phyloP scores from a whole-genome alignment of 2,113 vertebrate species.

The Potamarius usumacintae region DNA sequence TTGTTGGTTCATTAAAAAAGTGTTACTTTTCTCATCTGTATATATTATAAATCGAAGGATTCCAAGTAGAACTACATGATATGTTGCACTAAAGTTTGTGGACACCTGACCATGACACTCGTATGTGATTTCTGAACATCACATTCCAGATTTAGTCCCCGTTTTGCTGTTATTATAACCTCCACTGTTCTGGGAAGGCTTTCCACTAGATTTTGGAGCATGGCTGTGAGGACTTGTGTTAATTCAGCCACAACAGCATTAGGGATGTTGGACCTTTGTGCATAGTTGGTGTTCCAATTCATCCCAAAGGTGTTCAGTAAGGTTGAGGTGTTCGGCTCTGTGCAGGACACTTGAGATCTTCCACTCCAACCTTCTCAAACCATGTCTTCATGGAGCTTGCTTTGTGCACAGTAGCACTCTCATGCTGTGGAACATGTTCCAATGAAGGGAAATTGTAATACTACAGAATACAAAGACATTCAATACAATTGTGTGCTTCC shows the following conservation, averaged over 20 bases:
- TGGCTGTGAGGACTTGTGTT: not conserved
- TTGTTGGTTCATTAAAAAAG: not conserved
- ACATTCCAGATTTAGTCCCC: not conserved
- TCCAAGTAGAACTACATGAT: not conserved
- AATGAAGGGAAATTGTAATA: not conserved
- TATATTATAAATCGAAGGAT: not conserved
- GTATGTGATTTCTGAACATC: not conserved
- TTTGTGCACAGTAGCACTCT: not conserved
- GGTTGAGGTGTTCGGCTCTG: not conserved
- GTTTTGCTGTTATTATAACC: not conserved
- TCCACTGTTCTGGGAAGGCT: not conserved
- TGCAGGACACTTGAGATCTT: not conserved
- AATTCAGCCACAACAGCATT: not conserved
- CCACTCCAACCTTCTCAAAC: not conserved
- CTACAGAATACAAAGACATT: not conserved
- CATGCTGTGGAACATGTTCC: not conserved
- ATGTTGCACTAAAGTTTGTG: not conserved
- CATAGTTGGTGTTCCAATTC: not conserved
- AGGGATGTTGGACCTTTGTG: not conserved
- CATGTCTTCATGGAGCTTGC: not conserved
- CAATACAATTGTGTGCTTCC: not conserved
- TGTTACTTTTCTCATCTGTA: not conserved
- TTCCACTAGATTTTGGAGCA: not conserved
- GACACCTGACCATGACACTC: not conserved
- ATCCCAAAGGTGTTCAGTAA: not conserved